Evolutionary conservation across 2,797 vertebrate species (phyloP).

Genomic region (Hozukius guyotensis): DNA sequence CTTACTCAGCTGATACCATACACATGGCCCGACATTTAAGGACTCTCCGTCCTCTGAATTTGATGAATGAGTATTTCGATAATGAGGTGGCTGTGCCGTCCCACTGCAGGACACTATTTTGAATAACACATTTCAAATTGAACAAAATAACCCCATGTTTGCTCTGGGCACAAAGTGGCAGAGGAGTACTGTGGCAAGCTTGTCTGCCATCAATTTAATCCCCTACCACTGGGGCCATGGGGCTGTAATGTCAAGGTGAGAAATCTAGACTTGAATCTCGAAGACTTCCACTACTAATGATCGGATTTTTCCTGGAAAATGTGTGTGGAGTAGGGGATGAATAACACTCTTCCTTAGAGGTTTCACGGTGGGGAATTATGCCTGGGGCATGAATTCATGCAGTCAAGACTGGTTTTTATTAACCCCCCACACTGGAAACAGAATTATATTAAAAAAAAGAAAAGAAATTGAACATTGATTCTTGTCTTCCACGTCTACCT

Average conservation of each 20-base stretch:
- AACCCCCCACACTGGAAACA: constrained; percentile 24
- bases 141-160: constrained; percentile 47
- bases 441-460: background rate
- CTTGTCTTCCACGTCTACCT: background rate
- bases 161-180: constrained; percentile 10
- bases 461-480: constrained; percentile 6
- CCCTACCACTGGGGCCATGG: constrained; percentile 3
- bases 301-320: constrained; percentile 47
- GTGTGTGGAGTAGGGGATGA: constrained; percentile 47
- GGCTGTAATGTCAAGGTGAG: constrained; percentile 65
- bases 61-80: constrained; percentile 57
- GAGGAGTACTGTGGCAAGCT: constrained; percentile 14
- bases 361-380: constrained; percentile 46
- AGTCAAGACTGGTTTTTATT: constrained; percentile 28
- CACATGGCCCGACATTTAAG: constrained; percentile 50
- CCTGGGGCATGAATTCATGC: constrained; percentile 12
- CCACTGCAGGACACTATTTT: constrained; percentile 38
- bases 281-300: constrained; percentile 64
- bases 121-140: constrained; percentile 55
- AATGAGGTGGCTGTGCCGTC: constrained; percentile 53
- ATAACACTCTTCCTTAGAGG: constrained; percentile 33
- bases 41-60: constrained; percentile 42
- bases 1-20: constrained; percentile 14
- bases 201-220: constrained; percentile 49
- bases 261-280: constrained; percentile 50